These are phyloP conservation scores for Drepanosiphum platanoidis DNA, from an alignment of 2,888 invertebrate genomes.

Conservation along the genomic window DNA sequence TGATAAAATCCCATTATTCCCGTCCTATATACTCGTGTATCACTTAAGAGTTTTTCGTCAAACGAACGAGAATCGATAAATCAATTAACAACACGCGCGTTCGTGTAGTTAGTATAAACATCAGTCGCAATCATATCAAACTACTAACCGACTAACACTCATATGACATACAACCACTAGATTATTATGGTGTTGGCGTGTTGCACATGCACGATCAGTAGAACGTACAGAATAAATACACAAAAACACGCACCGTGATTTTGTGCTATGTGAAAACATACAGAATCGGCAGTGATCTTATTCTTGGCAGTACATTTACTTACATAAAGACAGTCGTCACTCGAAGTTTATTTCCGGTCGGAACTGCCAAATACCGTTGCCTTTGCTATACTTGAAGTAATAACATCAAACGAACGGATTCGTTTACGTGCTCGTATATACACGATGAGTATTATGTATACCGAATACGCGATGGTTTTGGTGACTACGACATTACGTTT, in stretches of 20 bases:
- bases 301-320: not conserved
- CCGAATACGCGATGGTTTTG: not conserved
- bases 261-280: not conserved
- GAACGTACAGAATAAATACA: not conserved
- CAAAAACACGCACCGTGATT: not conserved
- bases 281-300: not conserved
- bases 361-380: constrained; percentile 7
- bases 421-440: not conserved
- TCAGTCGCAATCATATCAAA: not conserved
- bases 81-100: not conserved
- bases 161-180: not conserved
- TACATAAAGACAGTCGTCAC: not conserved
- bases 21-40: not conserved
- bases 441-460: not conserved
- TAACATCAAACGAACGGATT: not conserved
- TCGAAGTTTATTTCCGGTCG: constrained; percentile 22
- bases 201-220: not conserved
- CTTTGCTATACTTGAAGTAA: not conserved
- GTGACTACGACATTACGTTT: not conserved
- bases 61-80: not conserved
- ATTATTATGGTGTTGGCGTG: too few species aligned
- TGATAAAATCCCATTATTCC: not conserved
- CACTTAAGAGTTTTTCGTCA: not conserved
- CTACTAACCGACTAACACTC: not conserved
- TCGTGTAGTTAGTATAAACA: not conserved